phyloP scores from a whole-genome alignment of 2,888 invertebrate genomes.

The Arrhopalites spinosus region DNA sequence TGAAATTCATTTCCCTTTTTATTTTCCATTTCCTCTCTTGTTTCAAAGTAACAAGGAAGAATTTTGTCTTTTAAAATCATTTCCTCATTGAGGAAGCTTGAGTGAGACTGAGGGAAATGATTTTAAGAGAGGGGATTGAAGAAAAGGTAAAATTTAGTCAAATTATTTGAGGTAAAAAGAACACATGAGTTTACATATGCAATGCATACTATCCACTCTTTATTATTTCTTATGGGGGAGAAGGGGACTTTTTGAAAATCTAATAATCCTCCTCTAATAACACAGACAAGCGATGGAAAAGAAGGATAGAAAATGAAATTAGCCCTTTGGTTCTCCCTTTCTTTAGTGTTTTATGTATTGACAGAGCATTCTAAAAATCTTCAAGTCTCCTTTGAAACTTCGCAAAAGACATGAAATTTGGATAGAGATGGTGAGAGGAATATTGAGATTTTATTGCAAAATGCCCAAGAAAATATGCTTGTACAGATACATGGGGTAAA shows the following conservation, averaged over 20 bases:
- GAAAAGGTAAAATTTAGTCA: too few relatives aligned
- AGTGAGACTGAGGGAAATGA: not conserved
- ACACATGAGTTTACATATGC: too few relatives aligned
- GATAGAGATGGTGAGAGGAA: not conserved
- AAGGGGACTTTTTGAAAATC: too few relatives aligned
- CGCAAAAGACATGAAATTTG: not conserved
- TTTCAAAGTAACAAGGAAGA: not conserved
- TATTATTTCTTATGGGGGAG: too few relatives aligned
- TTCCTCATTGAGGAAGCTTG: not conserved
- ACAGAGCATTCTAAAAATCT: too few relatives aligned
- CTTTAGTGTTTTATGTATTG: too few relatives aligned
- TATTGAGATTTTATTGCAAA: slow-evolving; percentile 2
- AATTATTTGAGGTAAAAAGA: too few relatives aligned
- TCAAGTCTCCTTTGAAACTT: not conserved
- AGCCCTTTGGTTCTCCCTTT: too few relatives aligned
- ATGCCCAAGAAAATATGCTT: not conserved
- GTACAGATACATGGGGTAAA: not conserved
- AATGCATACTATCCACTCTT: too few relatives aligned
- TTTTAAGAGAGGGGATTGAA: not conserved
- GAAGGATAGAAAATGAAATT: too few relatives aligned
- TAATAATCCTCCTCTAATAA: too few relatives aligned
- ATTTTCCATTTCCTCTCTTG: slow-evolving; percentile 9
- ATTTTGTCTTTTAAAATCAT: not conserved
- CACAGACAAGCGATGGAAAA: too few relatives aligned
- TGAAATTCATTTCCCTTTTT: not conserved